Conservation (phyloP, 1,140 invertebrate species). For the Drosophila asahinai region DNA sequence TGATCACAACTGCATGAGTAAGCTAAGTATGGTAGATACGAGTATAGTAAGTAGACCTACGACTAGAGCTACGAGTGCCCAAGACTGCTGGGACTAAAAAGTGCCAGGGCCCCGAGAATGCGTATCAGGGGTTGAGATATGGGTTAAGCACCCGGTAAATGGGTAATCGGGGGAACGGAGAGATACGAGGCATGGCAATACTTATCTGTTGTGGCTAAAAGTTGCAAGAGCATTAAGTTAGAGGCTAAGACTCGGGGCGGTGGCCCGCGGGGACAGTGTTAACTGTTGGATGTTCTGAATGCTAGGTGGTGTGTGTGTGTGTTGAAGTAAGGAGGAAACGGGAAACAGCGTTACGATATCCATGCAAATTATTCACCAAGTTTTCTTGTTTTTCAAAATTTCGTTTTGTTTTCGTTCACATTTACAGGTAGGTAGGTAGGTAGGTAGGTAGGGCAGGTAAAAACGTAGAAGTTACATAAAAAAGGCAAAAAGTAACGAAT, state of each 20-base stretch:
- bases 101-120: conserved; percentile 7
- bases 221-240: conserved; percentile 49
- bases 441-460: conserved; percentile 24
- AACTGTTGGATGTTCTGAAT: conserved; percentile 39
- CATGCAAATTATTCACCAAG: conserved; percentile 84
- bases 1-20: conserved; percentile 38
- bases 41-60: conserved; percentile 50
- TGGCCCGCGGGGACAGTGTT: conserved; percentile 26
- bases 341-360: conserved; percentile 84
- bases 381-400: conserved; percentile 53
- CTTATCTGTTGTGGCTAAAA: conserved; percentile 72
- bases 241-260: conserved; percentile 7
- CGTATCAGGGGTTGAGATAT: conserved; percentile 7
- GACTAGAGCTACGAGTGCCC: conserved; percentile 40
- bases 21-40: conserved; percentile 31
- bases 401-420: conserved; percentile 58
- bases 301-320: conserved; percentile 20
- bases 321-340: conserved; percentile 62
- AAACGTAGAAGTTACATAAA: conserved; percentile 45
- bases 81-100: conserved; percentile 7
- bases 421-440: conserved; percentile 52
- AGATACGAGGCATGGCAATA: conserved; percentile 50
- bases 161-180: conserved; percentile 10
- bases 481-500: conserved; percentile 38
- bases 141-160: conserved; percentile 8